Evolutionary conservation across 2,797 vertebrate genomes (phyloP), one percentile per base, ranked within the genome.

Genomic region (Gadopsis bispinosus): DNA sequence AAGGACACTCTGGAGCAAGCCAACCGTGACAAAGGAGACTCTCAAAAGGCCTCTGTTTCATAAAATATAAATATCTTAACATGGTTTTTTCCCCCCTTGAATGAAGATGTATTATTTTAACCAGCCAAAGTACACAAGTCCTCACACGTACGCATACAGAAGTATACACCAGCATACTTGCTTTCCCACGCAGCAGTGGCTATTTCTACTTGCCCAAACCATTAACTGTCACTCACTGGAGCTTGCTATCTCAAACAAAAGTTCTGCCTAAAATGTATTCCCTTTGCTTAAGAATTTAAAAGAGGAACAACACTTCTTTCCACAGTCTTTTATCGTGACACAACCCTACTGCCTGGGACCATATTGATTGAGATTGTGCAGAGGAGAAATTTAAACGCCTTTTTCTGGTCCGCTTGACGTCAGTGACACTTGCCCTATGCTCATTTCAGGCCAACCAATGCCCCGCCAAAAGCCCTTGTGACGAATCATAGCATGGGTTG

Each of bases 11-110:
- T 76, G 63, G 70, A 88, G 73, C 82, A 80, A 81, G 93, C 93
- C 94, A 95, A 94, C 74, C 92, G 90, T 91, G 94, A 95, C 93
- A 95, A 93, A 93, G 71, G 83, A 85, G 85, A 91, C 81, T 94
- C 94, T 93, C 93, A 62, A 58, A 85, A 89, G 94, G 88, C 72
- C 88, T 71, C 51, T 37, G 81, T 91, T 93, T 91, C 88, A 91
- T 65, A 75, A 87, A 90, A 86, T 85, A 88, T 81, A 93, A 93
- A 93, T 89, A 85, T 92, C 88, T 88, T 81, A 87, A 89, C 83
- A 89, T 84, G 78, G 74, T 82, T 88, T 80, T 76, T 84, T 79
- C 55, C 5, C 37, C 69, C 59, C 56, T 72, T 50, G 70, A 86
- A 86, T 29, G 56, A 85, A 83, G 80, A 88, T 79, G 68, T 89